Conservation (phyloP, 2,797 vertebrate genomes). For the Channallabes apus region DNA sequence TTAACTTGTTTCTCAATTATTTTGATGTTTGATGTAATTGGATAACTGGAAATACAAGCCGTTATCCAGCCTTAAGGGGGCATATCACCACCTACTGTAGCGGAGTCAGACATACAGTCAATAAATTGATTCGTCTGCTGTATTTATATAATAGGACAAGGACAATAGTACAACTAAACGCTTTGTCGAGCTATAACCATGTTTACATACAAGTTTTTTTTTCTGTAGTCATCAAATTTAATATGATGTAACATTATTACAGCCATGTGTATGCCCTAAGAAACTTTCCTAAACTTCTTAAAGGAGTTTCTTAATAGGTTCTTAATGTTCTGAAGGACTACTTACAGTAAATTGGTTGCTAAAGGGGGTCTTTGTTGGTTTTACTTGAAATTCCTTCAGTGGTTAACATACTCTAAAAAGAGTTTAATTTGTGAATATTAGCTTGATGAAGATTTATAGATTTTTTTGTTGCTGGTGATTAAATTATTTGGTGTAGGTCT, state of each 20-base stretch:
- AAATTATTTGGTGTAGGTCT: not conserved
- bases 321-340: not conserved
- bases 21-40: too few species aligned
- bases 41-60: too few species aligned
- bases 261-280: not conserved
- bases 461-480: not conserved
- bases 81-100: too few species aligned
- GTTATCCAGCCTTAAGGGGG: too few species aligned
- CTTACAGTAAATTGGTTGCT: not conserved
- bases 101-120: too few species aligned
- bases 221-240: not conserved
- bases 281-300: not conserved
- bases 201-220: too few species aligned
- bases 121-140: too few species aligned
- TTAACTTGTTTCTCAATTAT: too few species aligned
- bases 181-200: too few species aligned
- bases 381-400: not conserved
- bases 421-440: not conserved
- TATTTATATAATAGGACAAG: too few species aligned
- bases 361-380: not conserved
- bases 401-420: not conserved
- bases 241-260: not conserved
- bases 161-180: too few species aligned
- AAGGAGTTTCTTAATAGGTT: not conserved
- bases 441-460: not conserved